Conservation (phyloP, 2,888 invertebrate genomes). For the Troilus luridus region DNA sequence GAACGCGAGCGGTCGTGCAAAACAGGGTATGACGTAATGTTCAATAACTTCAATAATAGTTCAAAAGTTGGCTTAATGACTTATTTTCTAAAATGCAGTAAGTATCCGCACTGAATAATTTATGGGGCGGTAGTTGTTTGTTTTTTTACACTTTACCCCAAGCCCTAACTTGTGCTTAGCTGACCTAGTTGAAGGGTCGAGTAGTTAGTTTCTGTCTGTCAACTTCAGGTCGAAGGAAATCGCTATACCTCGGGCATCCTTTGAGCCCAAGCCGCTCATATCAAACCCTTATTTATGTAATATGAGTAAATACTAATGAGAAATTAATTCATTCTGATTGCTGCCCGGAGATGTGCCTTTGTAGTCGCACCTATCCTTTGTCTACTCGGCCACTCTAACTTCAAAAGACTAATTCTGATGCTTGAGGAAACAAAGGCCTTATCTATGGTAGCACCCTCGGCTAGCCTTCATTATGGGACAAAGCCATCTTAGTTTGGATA, state of each 20-base stretch:
- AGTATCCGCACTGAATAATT: not conserved
- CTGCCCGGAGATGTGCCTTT: not conserved
- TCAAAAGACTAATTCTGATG: conserved; percentile 29
- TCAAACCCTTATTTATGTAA: not conserved
- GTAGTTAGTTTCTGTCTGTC: not conserved
- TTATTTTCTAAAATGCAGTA: no score
- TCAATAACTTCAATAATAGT: no score
- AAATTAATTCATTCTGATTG: conserved; percentile 18
- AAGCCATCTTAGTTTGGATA: not conserved
- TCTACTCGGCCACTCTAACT: not conserved
- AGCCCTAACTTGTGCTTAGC: not conserved
- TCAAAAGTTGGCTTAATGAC: no score
- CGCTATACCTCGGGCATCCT: not conserved
- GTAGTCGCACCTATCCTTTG: not conserved
- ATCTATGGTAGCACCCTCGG: not conserved
- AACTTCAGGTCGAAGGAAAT: not conserved
- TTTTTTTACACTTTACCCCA: not conserved
- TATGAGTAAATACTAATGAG: conserved; percentile 31
- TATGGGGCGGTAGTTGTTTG: not conserved
- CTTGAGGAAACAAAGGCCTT: conserved; percentile 27
- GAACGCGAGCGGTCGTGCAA: no score
- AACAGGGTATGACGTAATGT: no score
- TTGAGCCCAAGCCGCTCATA: not conserved
- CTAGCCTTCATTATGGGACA: not conserved
- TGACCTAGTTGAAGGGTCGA: not conserved